phyloP scores from a whole-genome alignment of 2,113 vertebrate species.

The Anarhynchus alexandrinus region DNA sequence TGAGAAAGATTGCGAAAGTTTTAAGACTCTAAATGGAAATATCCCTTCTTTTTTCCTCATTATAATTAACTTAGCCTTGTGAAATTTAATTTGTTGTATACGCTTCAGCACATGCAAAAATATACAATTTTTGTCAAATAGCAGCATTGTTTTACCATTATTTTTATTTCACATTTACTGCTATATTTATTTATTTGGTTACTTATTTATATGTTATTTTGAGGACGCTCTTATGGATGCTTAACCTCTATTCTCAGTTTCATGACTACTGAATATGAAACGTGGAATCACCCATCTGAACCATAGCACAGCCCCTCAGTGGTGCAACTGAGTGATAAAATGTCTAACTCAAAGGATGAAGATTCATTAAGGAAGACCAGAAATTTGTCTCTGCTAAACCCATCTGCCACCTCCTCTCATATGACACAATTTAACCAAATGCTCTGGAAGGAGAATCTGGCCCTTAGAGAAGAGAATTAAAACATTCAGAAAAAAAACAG shows the following conservation, averaged over 20 bases:
- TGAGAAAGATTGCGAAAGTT: background rate
- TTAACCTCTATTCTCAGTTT: background rate
- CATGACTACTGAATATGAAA: background rate
- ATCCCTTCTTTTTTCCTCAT: background rate
- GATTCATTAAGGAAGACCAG: background rate
- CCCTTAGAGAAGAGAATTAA: background rate
- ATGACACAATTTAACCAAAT: background rate
- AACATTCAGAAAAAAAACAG: background rate
- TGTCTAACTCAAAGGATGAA: background rate
- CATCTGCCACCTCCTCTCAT: background rate
- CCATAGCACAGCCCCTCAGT: background rate
- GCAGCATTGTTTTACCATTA: background rate
- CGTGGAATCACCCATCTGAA: background rate
- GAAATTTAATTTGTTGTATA: background rate
- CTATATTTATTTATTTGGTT: background rate
- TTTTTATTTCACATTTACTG: background rate
- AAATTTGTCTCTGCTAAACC: background rate
- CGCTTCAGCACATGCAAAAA: background rate
- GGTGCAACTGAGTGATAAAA: background rate
- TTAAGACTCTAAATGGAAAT: background rate
- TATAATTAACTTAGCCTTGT: background rate
- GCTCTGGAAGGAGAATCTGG: background rate
- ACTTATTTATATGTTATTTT: background rate
- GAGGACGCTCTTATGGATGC: background rate
- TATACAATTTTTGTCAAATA: background rate